phyloP scores from a whole-genome alignment of 2,797 vertebrate species.

The Syndactyla subalaris region DNA sequence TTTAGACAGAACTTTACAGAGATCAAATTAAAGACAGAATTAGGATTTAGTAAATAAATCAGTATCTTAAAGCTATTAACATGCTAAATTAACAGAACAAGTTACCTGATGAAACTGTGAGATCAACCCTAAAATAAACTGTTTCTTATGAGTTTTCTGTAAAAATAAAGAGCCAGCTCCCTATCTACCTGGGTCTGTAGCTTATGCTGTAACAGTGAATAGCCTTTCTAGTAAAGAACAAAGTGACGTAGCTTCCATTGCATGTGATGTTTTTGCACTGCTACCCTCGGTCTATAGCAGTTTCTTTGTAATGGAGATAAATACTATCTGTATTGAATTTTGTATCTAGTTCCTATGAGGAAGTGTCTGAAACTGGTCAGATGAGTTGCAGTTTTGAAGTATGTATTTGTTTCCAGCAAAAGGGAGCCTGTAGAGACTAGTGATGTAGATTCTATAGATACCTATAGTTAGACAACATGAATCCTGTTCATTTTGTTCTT shows the following conservation, averaged over 20 bases:
- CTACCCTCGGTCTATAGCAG: background rate
- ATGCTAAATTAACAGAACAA: background rate
- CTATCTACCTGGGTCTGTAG: background rate
- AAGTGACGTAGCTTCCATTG: background rate
- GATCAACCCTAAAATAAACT: background rate
- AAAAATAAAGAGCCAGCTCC: background rate
- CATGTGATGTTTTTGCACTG: background rate
- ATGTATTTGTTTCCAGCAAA: background rate
- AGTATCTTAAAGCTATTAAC: background rate
- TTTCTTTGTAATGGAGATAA: background rate
- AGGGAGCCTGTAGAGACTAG: background rate
- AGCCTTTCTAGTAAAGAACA: background rate
- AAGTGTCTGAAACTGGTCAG: background rate
- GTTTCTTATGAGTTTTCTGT: background rate
- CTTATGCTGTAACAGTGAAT: background rate
- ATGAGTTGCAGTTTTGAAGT: background rate
- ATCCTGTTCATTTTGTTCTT: background rate
- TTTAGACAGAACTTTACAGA: background rate
- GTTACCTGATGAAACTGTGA: background rate
- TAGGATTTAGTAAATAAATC: background rate
- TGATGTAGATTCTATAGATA: background rate
- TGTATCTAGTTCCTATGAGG: background rate
- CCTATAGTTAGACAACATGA: background rate
- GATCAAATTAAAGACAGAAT: background rate
- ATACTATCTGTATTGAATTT: background rate